Conservation (phyloP, 2,888 invertebrate genomes). For the Coelinius sp. region DNA sequence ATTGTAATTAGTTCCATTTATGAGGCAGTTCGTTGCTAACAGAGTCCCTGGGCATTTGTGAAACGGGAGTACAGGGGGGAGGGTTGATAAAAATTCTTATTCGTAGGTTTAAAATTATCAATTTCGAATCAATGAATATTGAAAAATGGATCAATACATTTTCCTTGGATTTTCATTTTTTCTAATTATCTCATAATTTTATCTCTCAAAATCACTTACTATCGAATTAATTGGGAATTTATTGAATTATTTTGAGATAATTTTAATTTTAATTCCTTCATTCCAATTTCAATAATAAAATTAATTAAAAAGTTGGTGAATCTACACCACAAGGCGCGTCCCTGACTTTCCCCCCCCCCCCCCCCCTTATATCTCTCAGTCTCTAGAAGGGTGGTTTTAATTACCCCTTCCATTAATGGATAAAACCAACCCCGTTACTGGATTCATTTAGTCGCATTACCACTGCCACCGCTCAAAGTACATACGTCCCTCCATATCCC, state of each 20-base stretch:
- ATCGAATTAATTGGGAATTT: background rate
- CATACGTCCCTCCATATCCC: constrained; percentile 25
- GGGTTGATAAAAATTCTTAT: background rate
- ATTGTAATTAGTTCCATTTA: constrained; percentile 66
- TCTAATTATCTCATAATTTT: no score
- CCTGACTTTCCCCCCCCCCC: constrained; percentile 42
- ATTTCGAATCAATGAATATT: no score
- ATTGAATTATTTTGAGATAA: background rate
- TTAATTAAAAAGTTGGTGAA: constrained; percentile 31
- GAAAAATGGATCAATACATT: no score
- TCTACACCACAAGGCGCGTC: constrained; percentile 36
- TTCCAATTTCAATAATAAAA: constrained; percentile 35
- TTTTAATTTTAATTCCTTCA: background rate
- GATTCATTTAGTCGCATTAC: constrained; percentile 70
- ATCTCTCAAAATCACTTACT: no score
- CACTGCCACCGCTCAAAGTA: constrained; percentile 43
- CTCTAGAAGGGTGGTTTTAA: constrained; percentile 60
- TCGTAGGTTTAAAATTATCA: background rate
- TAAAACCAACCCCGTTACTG: constrained; percentile 67
- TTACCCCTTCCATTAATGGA: constrained; percentile 67
- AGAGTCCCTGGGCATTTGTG: constrained; percentile 39
- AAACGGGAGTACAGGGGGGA: background rate
- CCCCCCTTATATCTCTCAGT: constrained; percentile 44
- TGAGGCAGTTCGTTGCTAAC: constrained; percentile 53
- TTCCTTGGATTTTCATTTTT: no score